Evolutionary conservation across 2,888 invertebrate species (phyloP), one percentile per base, ranked within the genome.

Genomic region (Caenorhabditis angaria): DNA sequence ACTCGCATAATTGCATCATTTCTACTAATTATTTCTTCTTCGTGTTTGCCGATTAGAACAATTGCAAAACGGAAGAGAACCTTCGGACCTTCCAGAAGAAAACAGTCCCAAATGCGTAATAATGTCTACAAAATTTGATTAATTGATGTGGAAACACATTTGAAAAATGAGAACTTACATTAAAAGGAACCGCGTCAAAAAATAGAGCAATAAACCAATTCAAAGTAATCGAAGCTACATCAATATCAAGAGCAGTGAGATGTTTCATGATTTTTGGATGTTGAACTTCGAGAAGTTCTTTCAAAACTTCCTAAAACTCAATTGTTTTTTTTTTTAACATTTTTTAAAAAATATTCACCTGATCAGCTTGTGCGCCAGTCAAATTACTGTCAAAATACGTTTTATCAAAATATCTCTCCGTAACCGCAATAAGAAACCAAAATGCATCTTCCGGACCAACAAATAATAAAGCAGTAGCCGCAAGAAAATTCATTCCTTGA

Each of bases 401-500:
- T 1, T 88, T 84, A 8, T 88, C 86, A 77, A 90, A 90, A 76
- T 89, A 90, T 51, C 88, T 82, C 78, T 90, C 90, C 1, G 90
- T 90, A 35, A 90, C 84, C 0, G 90, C 90, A n/a, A 90, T 89
- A 77, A 90, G 83, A 41, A 89, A 88, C 90, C 90, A 90, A 83
- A 90, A 90, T 4, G 90, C 88, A 78, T 90, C 90, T 28, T 90
- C 90, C 1, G 90, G 88, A 62, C 89, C 89, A 77, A 90, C 87
- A 71, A 90, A 90, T 24, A 90, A 85, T 0, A 90, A 87, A 3
- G 88, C 87, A 82, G 90, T 89, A 27, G 89, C 90, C 1, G 89
- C 90, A 25, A 90, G 87, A 83, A 90, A 90, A 85, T 90, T 90
- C 89, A 90, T 90, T 35, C 90, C 90, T 85, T 90, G 90, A 76